Base-by-base conservation (phyloP, 2,113 vertebrate genomes). In the Podiceps cristatus region DNA sequence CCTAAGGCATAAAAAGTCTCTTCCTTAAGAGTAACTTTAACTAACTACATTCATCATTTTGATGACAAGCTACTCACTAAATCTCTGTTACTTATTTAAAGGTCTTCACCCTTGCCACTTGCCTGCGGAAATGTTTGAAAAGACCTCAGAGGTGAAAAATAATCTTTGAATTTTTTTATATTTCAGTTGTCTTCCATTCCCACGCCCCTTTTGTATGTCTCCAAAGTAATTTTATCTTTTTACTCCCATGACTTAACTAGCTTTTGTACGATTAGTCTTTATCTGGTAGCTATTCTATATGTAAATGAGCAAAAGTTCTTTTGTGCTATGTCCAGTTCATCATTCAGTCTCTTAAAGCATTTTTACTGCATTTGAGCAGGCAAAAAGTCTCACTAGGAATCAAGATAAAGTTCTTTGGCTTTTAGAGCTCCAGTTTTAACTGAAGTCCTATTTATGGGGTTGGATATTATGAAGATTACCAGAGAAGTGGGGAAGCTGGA, bases 1-100 rank as follows among this genome's bases (percentile, higher is more conserved):
- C 60, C 60, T 81, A 84, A 92, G 73, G 53, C 49, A 50, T 49
- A 64, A 62, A 85, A 96, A 18, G 28, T 60, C 31, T 83, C 55
- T 83, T 97, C 85, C 75, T 93, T 74, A 96, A 91, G 45, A 97
- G 91, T 76, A 96, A 85, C 68, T 83, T 88, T 63, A 93, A 88
- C 90, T 94, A 97, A 91, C 42, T 94, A 78, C 42, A 71, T 91
- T 68, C 37, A 93, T 94, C 53, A 56, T 93, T 96, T 93, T 62
- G 60, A 40, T 96, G 82, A n/a, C 72, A 91, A 77, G 78, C 25
- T 71, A 42, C 35, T 74, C 11, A 40, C 56, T 85, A 63, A 80
- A 88, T 67, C 72, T 92, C 64, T 89, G 56, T 92, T 86, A 72
- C 92, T 95, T 93, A 82, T 87, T 97, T 95, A 80, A 94, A 94